Conservation (phyloP, 2,113 vertebrate genomes). For the Colossoma macropomum region DNA sequence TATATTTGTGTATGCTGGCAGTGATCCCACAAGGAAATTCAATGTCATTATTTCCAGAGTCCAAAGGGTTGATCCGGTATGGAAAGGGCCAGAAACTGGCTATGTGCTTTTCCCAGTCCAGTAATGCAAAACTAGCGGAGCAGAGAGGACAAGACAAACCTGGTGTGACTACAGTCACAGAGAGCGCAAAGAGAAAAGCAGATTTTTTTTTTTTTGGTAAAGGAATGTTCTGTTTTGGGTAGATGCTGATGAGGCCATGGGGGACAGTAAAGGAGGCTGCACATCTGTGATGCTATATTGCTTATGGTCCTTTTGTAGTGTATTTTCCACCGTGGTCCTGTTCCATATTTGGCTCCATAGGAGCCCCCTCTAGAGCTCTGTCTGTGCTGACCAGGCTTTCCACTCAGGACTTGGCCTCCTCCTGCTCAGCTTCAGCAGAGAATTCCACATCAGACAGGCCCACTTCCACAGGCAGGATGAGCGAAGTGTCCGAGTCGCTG, state of each 20-base stretch:
- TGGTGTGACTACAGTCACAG: conserved; percentile 38
- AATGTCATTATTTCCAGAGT: conserved; percentile 38
- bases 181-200: conserved; percentile 39
- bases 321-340: conserved; percentile 70
- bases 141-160: conserved; percentile 18
- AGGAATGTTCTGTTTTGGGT: conserved; percentile 51
- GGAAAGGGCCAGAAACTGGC: background rate
- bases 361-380: conserved; percentile 59
- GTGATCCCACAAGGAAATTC: conserved; percentile 66
- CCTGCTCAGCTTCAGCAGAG: conserved; percentile 86
- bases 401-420: conserved; percentile 87
- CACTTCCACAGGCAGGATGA: conserved; percentile 86
- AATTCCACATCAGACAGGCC: conserved; percentile 87
- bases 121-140: conserved; percentile 13
- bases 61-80: background rate
- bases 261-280: conserved; percentile 72
- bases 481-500: conserved; percentile 90
- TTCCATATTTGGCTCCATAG: conserved; percentile 62
- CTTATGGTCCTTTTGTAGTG: conserved; percentile 73
- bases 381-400: conserved; percentile 40
- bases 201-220: background rate
- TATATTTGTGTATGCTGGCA: conserved; percentile 63
- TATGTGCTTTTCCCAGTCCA: conserved; percentile 4
- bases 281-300: conserved; percentile 43
- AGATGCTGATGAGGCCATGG: conserved; percentile 63